These are phyloP conservation scores for Bovichtus diacanthus DNA, from an alignment of 2,797 vertebrate species.

Conservation along the genomic window DNA sequence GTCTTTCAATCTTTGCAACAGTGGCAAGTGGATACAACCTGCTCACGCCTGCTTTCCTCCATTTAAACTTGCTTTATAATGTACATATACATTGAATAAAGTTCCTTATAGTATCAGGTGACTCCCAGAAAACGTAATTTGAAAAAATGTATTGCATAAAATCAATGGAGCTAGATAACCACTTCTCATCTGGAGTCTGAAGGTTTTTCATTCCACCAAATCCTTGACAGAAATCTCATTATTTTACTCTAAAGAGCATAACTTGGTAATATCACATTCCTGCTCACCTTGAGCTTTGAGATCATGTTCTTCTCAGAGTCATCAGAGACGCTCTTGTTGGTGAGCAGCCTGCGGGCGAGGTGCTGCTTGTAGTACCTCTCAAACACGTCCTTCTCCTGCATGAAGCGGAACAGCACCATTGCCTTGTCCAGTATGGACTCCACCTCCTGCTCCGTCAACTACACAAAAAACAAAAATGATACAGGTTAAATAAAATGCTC, in stretches of 20 bases:
- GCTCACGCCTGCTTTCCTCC: background rate
- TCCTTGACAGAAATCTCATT: background rate
- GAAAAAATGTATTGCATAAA: too few species aligned
- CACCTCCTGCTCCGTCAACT: constrained; percentile 93
- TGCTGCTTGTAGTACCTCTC: constrained; percentile 99
- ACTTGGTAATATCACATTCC: background rate
- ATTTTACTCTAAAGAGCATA: background rate
- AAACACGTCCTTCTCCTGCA: constrained; percentile 99
- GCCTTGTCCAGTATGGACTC: constrained; percentile 99
- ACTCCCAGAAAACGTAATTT: background rate
- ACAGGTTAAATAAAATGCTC: background rate
- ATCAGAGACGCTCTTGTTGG: constrained; percentile 99
- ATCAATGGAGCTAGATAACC: background rate
- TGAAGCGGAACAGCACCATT: constrained; percentile 99
- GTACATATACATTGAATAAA: background rate
- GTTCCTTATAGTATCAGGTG: background rate
- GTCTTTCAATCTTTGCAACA: background rate
- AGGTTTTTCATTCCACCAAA: background rate
- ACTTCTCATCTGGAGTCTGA: background rate
- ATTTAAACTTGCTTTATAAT: background rate
- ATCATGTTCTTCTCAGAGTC: constrained; percentile 99
- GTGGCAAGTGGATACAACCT: background rate
- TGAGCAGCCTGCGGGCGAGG: constrained; percentile 96
- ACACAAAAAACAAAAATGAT: constrained; percentile 3
- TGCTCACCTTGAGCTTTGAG: constrained; percentile 96